These are phyloP conservation scores for Amphipoea oculea DNA, from an alignment of 2,888 invertebrate genomes.

Conservation along the genomic window DNA sequence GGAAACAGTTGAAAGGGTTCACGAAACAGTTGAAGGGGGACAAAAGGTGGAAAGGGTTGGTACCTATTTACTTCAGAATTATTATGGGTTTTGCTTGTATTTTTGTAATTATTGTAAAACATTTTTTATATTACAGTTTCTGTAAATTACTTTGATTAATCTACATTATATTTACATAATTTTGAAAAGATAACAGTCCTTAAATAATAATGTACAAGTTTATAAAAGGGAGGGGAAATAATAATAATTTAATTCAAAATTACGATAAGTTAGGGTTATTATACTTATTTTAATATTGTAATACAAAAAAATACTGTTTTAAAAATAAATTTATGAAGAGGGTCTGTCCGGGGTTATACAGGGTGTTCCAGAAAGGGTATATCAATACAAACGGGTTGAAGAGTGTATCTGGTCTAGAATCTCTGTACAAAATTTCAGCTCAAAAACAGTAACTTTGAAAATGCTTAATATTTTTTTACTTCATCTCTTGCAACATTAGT, in stretches of 20 bases:
- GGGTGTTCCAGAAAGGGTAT: too few species aligned
- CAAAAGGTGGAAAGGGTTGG: conserved; percentile 10
- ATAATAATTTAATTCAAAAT: neutral
- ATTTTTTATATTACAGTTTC: too few species aligned
- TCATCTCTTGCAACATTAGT: neutral
- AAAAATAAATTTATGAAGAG: neutral
- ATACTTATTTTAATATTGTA: neutral
- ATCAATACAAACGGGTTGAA: too few species aligned
- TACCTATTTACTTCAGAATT: neutral
- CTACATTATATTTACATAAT: too few species aligned
- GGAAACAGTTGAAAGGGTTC: conserved; percentile 5
- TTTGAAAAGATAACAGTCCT: too few species aligned
- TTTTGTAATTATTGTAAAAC: neutral
- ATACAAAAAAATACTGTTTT: neutral
- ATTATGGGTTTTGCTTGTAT: neutral
- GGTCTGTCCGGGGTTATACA: neutral
- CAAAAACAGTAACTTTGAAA: too few species aligned
- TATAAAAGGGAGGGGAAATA: too few species aligned
- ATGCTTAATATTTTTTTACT: too few species aligned
- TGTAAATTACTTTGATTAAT: too few species aligned
- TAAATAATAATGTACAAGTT: too few species aligned
- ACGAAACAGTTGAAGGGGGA: neutral
- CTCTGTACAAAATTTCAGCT: too few species aligned
- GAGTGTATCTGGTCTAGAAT: too few species aligned
- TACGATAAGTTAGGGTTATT: neutral